Evolutionary conservation across 2,888 invertebrate species (phyloP).

Genomic region (Orchesellides sinensis): DNA sequence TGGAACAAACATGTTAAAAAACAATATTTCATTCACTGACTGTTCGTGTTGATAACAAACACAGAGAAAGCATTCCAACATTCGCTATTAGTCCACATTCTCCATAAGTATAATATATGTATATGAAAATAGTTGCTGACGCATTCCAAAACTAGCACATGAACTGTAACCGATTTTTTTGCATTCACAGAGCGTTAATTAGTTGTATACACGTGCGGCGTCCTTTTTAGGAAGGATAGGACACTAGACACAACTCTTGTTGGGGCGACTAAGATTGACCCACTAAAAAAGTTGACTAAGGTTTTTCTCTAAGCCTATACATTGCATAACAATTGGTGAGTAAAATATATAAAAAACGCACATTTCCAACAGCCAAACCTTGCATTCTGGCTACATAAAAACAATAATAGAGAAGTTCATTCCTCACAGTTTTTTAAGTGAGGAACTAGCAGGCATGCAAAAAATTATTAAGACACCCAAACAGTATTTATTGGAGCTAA

Average conservation of each 20-base stretch:
- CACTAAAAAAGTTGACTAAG: too few relatives aligned
- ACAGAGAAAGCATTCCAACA: constrained; percentile 11
- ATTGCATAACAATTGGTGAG: constrained; percentile 8
- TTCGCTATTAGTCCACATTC: constrained; percentile 22
- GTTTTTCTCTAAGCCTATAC: constrained; percentile 26
- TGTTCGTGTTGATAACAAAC: constrained; percentile 15
- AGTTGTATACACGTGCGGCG: constrained; percentile 28
- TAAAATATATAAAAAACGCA: constrained; percentile 13
- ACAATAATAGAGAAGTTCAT: not conserved
- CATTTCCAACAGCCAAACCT: constrained; percentile 17
- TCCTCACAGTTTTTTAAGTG: not conserved
- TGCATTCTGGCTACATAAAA: constrained; percentile 18
- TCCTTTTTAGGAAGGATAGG: too few relatives aligned
- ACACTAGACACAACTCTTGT: constrained; percentile 45
- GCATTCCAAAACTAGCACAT: constrained; percentile 43
- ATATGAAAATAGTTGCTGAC: constrained; percentile 11
- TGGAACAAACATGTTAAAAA: constrained; percentile 13
- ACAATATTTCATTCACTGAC: constrained; percentile 6
- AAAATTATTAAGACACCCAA: too few relatives aligned
- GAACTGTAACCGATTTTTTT: constrained; percentile 6
- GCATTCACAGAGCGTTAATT: constrained; percentile 49
- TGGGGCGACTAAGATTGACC: not conserved
- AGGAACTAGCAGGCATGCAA: constrained; percentile 42
- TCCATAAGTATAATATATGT: not conserved
- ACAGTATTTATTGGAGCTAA: too few relatives aligned